A percentile compares a stretch with the other conserved stretches of the same genome.
Evolutionary conservation across 2,113 vertebrate genomes (phyloP).

Genomic region (Ciconia boyciana): DNA sequence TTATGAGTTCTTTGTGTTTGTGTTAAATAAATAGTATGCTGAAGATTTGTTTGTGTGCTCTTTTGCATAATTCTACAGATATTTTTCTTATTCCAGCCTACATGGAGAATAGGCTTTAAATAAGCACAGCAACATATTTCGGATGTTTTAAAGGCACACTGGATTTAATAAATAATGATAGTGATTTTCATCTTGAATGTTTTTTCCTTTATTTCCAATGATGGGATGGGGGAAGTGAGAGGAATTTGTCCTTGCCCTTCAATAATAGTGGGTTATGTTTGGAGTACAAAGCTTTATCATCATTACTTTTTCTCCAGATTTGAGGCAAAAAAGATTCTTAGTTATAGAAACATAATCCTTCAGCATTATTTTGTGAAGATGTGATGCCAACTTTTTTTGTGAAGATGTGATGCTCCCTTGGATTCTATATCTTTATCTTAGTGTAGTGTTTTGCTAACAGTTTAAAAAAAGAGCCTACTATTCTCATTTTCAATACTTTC

Average conservation of each 20-base stretch:
- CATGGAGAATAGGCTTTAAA: neutral
- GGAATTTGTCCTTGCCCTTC: neutral
- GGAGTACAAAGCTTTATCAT: neutral
- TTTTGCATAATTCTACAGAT: neutral
- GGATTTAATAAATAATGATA: neutral
- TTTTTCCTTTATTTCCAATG: neutral
- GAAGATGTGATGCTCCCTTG: neutral
- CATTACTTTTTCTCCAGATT: neutral
- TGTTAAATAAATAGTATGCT: neutral
- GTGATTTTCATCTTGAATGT: neutral
- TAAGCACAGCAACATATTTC: neutral
- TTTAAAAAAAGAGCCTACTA: neutral
- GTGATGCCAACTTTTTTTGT: too few species aligned
- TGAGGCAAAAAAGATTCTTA: too few species aligned
- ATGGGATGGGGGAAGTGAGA: neutral
- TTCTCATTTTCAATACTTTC: neutral
- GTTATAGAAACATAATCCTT: too few species aligned
- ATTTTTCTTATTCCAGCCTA: neutral
- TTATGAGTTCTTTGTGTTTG: neutral
- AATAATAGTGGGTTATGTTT: neutral
- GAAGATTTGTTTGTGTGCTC: neutral
- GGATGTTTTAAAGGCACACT: neutral
- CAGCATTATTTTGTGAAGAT: too few species aligned
- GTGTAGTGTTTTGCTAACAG: neutral
- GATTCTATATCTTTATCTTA: neutral